Conservation (phyloP, 2,888 invertebrate species). For the Lasioglossum calceatum region DNA sequence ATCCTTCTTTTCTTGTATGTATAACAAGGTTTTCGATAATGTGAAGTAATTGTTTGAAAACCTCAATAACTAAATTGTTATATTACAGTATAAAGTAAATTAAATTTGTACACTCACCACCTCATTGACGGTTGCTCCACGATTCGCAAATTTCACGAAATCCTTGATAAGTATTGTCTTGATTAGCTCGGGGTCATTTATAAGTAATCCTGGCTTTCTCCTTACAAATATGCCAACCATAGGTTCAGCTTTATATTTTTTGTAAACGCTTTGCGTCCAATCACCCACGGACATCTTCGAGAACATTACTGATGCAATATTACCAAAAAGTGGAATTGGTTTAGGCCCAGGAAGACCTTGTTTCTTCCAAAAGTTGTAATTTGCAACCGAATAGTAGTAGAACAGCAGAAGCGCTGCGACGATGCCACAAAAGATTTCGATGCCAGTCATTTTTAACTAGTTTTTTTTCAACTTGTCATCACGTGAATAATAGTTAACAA, state of each 20-base stretch:
- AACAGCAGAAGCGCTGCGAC: conserved; percentile 59
- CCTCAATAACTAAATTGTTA: not conserved
- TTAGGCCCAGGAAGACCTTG: conserved; percentile 80
- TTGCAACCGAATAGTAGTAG: conserved; percentile 76
- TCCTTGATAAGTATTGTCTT: conserved; percentile 83
- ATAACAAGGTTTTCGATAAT: conserved; percentile 82
- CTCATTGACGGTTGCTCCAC: conserved; percentile 77
- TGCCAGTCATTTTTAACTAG: not conserved
- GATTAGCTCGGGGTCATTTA: conserved; percentile 82
- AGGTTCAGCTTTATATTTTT: conserved; percentile 59
- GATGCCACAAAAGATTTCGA: conserved; percentile 74
- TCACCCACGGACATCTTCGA: conserved; percentile 38
- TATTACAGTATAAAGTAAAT: not conserved
- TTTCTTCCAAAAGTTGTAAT: conserved; percentile 82
- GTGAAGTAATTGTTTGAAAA: not conserved
- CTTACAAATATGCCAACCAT: conserved; percentile 66
- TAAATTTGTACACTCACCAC: conserved; percentile 31
- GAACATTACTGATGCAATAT: conserved; percentile 71
- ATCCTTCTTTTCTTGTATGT: not conserved
- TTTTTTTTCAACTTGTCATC: not conserved
- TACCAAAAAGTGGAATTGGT: conserved; percentile 81
- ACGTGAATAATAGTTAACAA: not conserved
- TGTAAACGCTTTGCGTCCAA: conserved; percentile 56
- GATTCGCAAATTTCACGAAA: conserved; percentile 79
- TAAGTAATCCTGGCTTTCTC: conserved; percentile 77